Percentiles rank a stretch among this genome's conserved stretches.
Conservation (phyloP, 1,140 invertebrate genomes). For the Eurosta solidaginis region DNA sequence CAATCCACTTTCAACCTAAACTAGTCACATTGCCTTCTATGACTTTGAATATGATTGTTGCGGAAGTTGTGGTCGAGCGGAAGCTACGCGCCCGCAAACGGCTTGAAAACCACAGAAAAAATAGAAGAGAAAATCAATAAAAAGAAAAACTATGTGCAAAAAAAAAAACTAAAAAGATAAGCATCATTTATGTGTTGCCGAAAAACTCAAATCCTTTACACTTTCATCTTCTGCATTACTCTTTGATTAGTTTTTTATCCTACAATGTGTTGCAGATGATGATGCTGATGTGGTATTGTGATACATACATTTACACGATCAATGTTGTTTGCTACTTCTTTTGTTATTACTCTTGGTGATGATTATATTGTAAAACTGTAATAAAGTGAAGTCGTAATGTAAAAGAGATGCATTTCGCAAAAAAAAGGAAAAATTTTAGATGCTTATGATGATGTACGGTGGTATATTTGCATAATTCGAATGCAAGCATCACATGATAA, state of each 20-base stretch:
- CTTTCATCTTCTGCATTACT: neutral
- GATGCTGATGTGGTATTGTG: constrained; percentile 37
- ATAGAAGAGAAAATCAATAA: no score
- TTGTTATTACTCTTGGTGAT: constrained; percentile 51
- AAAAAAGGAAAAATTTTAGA: neutral
- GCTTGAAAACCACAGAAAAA: constrained; percentile 6
- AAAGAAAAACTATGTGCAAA: neutral
- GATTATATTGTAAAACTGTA: constrained; percentile 54
- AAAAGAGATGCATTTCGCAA: neutral
- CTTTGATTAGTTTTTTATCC: neutral
- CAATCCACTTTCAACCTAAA: no score
- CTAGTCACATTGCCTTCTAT: no score
- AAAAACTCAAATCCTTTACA: constrained; percentile 20
- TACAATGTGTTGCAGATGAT: constrained; percentile 58
- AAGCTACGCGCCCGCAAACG: constrained; percentile 9
- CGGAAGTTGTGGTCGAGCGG: constrained; percentile 8
- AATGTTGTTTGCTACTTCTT: neutral
- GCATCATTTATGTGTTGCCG: neutral
- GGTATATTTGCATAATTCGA: neutral
- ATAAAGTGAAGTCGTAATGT: constrained; percentile 4
- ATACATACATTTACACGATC: neutral
- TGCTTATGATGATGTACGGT: neutral
- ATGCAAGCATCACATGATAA: no score
- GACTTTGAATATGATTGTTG: no score
- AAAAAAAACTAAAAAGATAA: constrained; percentile 1